Percentiles rank a stretch among this genome's conserved stretches.
phyloP scores from a whole-genome alignment of 2,113 vertebrate species.

The Erinaceus europaeus region DNA sequence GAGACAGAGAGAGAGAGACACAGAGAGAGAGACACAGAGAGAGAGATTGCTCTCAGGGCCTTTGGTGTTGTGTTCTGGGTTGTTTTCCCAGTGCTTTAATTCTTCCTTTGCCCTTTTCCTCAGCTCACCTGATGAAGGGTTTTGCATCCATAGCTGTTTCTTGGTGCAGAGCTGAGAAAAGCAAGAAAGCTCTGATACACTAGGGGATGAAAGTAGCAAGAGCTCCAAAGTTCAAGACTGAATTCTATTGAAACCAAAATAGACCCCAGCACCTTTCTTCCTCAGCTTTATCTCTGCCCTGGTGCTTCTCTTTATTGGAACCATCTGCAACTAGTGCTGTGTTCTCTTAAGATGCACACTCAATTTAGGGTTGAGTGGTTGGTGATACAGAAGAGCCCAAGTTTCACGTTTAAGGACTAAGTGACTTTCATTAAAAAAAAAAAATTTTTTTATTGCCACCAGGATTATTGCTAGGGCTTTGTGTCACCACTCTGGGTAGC shows the following conservation, averaged over 20 bases:
- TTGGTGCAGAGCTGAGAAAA: background rate
- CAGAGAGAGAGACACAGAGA: too few relatives aligned
- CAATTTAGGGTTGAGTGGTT: too few relatives aligned
- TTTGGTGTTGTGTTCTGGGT: background rate
- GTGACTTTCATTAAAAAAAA: too few relatives aligned
- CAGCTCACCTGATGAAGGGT: background rate
- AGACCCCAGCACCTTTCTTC: background rate
- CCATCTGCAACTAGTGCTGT: background rate
- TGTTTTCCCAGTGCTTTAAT: background rate
- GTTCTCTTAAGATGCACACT: background rate
- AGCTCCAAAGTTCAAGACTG: background rate
- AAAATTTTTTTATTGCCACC: too few relatives aligned
- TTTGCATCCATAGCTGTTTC: background rate
- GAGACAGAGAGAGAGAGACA: too few relatives aligned
- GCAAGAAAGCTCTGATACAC: background rate
- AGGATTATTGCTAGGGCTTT: too few relatives aligned
- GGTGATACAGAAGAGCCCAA: too few relatives aligned
- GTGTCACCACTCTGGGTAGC: too few relatives aligned
- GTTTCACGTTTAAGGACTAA: too few relatives aligned
- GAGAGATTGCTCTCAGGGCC: too few relatives aligned
- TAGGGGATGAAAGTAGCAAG: background rate
- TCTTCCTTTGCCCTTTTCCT: rapidly evolving
- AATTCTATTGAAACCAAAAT: background rate
- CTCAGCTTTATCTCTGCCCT: background rate
- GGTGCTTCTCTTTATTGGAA: background rate